Conservation (phyloP, 2,797 vertebrate genomes). For the Valencia hispanica region DNA sequence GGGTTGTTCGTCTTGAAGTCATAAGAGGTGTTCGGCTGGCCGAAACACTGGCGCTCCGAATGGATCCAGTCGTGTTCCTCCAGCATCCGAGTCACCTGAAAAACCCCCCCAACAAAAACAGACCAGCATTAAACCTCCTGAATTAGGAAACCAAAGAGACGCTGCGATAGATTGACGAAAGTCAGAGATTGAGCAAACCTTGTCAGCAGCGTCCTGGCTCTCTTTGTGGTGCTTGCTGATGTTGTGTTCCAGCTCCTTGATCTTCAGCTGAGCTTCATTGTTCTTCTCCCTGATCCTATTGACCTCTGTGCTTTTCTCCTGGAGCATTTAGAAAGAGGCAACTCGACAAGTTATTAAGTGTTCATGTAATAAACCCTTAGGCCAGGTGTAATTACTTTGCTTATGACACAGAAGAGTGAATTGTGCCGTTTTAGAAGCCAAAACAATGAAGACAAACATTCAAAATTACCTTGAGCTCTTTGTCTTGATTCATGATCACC, state of each 20-base stretch:
- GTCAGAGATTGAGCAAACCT: conserved; percentile 49
- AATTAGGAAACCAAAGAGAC: not conserved
- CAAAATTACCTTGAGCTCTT: conserved; percentile 83
- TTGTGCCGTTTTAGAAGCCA: not conserved
- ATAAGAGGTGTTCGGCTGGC: conserved; percentile 89
- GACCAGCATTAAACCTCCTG: not conserved
- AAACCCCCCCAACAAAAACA: not conserved
- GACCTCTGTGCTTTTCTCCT: conserved; percentile 82
- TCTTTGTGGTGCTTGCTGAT: conserved; percentile 89
- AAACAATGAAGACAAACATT: not conserved
- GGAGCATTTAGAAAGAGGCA: conserved; percentile 7
- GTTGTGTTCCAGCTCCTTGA: conserved; percentile 90
- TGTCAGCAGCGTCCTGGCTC: conserved; percentile 83
- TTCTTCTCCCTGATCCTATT: conserved; percentile 82
- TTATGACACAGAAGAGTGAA: not conserved
- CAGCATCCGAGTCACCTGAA: conserved; percentile 89
- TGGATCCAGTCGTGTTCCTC: conserved; percentile 92
- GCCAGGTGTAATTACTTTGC: not conserved
- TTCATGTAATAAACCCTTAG: not conserved
- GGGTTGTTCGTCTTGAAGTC: conserved; percentile 91
- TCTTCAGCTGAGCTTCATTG: conserved; percentile 89
- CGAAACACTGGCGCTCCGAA: conserved; percentile 88
- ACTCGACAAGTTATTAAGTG: not conserved
- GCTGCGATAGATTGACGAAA: not conserved
- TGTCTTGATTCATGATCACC: conserved; percentile 84